A percentile compares a stretch with the other conserved stretches of the same genome.
phyloP scores from a whole-genome alignment of 2,888 invertebrate genomes.

The Silvanus unidentatus region DNA sequence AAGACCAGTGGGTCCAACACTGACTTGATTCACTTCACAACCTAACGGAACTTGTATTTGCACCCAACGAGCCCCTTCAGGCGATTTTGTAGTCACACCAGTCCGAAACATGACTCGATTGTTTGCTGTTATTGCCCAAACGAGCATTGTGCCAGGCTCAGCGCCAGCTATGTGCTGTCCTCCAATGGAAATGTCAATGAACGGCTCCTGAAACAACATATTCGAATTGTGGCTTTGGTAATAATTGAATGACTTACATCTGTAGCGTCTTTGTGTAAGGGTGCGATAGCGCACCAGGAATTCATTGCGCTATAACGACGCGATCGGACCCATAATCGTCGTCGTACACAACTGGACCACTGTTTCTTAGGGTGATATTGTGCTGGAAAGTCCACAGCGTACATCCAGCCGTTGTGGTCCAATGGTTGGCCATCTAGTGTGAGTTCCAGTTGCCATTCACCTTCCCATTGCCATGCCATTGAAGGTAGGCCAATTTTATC shows the following conservation, averaged over 20 bases:
- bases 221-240: neutral
- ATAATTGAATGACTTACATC: slow-evolving; percentile 47
- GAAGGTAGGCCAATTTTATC: slow-evolving; percentile 82
- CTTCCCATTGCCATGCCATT: slow-evolving; percentile 96
- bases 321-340: slow-evolving; percentile 85
- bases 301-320: slow-evolving; percentile 84
- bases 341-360: slow-evolving; percentile 85
- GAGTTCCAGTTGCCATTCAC: slow-evolving; percentile 83
- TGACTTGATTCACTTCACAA: slow-evolving; percentile 78
- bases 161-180: slow-evolving; percentile 78
- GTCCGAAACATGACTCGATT: slow-evolving; percentile 81
- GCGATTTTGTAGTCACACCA: slow-evolving; percentile 72
- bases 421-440: slow-evolving; percentile 66
- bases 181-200: slow-evolving; percentile 85
- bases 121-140: slow-evolving; percentile 91
- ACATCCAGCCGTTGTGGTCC: slow-evolving; percentile 90
- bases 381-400: slow-evolving; percentile 86
- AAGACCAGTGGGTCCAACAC: slow-evolving; percentile 78
- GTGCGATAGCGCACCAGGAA: slow-evolving; percentile 88
- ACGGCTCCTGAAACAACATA: slow-evolving; percentile 65
- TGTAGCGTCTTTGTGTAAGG: slow-evolving; percentile 82
- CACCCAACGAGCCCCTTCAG: slow-evolving; percentile 84
- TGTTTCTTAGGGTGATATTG: slow-evolving; percentile 73
- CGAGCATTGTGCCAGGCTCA: slow-evolving; percentile 66
- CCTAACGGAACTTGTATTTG: slow-evolving; percentile 70